phyloP scores from a whole-genome alignment of 2,888 invertebrate species.

The Diarsia dahlii region DNA sequence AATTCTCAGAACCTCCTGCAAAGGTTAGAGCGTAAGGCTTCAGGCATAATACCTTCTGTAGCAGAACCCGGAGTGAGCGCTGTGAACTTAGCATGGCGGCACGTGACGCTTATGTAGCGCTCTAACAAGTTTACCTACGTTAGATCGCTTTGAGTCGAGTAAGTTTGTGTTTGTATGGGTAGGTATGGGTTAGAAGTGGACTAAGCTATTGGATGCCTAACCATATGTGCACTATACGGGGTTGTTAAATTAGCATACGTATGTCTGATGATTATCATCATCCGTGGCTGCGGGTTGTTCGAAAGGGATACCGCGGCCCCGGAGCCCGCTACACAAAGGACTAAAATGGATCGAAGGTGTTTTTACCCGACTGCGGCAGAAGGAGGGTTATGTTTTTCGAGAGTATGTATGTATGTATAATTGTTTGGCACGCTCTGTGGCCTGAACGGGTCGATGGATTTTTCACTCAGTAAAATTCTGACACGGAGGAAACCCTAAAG shows the following conservation, averaged over 20 bases:
- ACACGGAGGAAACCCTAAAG: no score
- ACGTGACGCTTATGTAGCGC: slow-evolving; percentile 36
- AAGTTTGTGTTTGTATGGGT: neutral
- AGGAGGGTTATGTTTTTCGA: no score
- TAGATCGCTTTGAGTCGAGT: slow-evolving; percentile 6
- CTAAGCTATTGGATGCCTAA: neutral
- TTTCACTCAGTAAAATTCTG: no score
- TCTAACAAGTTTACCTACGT: slow-evolving; percentile 39
- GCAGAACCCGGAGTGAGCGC: slow-evolving; percentile 9
- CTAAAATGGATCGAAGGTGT: no score
- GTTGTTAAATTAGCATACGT: neutral
- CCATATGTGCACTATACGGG: neutral
- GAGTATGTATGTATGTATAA: no score
- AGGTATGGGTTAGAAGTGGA: neutral
- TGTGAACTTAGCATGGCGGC: slow-evolving; percentile 10
- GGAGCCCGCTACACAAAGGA: no score
- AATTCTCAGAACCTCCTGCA: neutral
- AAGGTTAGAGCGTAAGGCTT: slow-evolving; percentile 6
- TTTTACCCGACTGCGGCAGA: no score
- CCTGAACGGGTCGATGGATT: no score
- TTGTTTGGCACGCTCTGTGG: no score
- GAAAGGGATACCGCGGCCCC: no score
- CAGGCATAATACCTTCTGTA: neutral
- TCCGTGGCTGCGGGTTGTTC: neutral
- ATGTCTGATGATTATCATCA: neutral